These are phyloP conservation scores for Lepus oiostolus DNA, from an alignment of 2,797 vertebrate species.

Conservation along the genomic window DNA sequence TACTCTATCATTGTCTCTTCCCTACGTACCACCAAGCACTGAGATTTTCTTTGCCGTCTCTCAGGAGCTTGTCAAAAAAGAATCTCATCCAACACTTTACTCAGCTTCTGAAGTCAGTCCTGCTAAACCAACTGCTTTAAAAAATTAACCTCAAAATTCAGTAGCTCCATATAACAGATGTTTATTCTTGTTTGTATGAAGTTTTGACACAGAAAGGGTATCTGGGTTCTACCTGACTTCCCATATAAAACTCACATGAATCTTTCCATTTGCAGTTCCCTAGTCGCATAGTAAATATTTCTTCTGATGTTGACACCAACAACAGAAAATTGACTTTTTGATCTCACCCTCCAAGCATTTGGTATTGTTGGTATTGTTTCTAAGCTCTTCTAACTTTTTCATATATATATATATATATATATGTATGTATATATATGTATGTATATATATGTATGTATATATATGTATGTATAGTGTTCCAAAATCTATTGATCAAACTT, in stretches of 20 bases:
- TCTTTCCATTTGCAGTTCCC: background rate
- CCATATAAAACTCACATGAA: no score
- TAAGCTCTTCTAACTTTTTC: background rate
- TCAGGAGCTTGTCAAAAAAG: background rate
- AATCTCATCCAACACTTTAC: background rate
- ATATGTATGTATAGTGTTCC: background rate
- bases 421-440: no score
- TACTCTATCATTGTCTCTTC: background rate
- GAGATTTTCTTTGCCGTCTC: background rate
- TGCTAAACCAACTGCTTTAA: background rate
- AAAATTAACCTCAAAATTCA: background rate
- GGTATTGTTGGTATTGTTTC: background rate
- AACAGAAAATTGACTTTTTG: background rate
- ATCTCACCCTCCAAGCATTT: background rate
- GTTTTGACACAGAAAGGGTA: background rate
- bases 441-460: background rate
- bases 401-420: no score
- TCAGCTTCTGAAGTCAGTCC: background rate
- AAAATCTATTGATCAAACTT: background rate
- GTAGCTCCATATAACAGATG: background rate
- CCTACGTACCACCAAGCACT: background rate
- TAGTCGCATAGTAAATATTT: background rate
- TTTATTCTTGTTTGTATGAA: background rate
- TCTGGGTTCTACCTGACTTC: background rate
- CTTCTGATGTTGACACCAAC: no score